Evolutionary conservation across 1,140 invertebrate genomes (phyloP).

Genomic region (Aleiodes sp.): DNA sequence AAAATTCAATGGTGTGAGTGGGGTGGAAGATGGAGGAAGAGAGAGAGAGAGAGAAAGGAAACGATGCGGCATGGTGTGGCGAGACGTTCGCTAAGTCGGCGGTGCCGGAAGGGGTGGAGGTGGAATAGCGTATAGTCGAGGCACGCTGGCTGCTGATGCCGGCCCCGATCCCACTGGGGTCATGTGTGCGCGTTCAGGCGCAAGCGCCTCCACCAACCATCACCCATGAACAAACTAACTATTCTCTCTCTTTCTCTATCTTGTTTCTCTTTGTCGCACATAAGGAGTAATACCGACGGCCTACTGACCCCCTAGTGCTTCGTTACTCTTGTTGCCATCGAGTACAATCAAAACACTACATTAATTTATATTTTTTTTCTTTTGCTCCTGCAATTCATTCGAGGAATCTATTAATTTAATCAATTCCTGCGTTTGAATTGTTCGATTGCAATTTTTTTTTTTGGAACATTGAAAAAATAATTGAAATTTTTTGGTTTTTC

Average conservation of each 20-base stretch:
- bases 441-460: too few relatives aligned
- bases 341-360: slow-evolving; percentile 30
- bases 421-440: too few relatives aligned
- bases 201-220: not conserved
- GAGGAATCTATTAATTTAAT: too few relatives aligned
- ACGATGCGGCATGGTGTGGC: slow-evolving; percentile 27
- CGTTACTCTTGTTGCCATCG: slow-evolving; percentile 32
- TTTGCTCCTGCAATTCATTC: too few relatives aligned
- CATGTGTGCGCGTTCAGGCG: slow-evolving; percentile 11
- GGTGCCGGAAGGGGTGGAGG: not conserved
- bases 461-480: too few relatives aligned
- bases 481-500: too few relatives aligned
- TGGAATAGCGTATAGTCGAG: slow-evolving; percentile 12
- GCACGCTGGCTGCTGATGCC: slow-evolving; percentile 28
- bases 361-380: too few relatives aligned
- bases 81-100: slow-evolving; percentile 20
- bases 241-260: not conserved
- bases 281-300: slow-evolving; percentile 1
- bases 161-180: slow-evolving; percentile 31
- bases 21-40: not conserved
- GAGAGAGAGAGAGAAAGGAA: not conserved
- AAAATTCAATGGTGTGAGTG: not conserved
- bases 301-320: slow-evolving; percentile 36
- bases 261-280: not conserved
- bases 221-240: not conserved